Evolutionary conservation across 2,113 vertebrate genomes (phyloP).

Genomic region (Perca flavescens): DNA sequence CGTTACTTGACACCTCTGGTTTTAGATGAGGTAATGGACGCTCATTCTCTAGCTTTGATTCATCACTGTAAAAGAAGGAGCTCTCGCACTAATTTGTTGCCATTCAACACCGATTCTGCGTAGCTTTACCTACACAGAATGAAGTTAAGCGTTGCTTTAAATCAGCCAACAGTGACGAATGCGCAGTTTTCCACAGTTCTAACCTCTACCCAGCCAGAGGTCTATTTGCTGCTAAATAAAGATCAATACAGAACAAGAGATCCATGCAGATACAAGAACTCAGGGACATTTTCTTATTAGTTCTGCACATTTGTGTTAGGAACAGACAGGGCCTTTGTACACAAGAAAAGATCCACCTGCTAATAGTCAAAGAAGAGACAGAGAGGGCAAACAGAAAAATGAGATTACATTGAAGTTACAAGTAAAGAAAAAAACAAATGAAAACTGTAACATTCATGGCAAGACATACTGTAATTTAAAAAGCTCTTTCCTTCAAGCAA

Average conservation of each 20-base stretch:
- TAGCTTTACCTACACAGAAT: constrained; percentile 40
- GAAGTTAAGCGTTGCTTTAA: constrained; percentile 54
- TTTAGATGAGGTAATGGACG: constrained; percentile 30
- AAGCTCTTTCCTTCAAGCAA: not conserved
- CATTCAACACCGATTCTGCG: constrained; percentile 15
- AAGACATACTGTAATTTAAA: not conserved
- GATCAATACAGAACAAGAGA: constrained; percentile 78
- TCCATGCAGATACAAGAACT: constrained; percentile 64
- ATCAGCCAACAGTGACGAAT: constrained; percentile 63
- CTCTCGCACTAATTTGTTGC: constrained; percentile 30
- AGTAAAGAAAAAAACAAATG: constrained; percentile 20
- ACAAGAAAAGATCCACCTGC: constrained; percentile 3
- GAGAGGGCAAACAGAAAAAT: constrained; percentile 7
- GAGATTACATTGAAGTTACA: constrained; percentile 31
- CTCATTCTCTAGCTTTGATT: constrained; percentile 47
- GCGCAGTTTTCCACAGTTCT: constrained; percentile 52
- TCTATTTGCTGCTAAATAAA: constrained; percentile 73
- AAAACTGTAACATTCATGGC: not conserved
- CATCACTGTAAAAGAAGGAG: constrained; percentile 27
- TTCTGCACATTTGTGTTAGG: constrained; percentile 51
- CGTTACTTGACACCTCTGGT: not conserved
- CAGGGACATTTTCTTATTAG: constrained; percentile 55
- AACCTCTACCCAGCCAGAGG: constrained; percentile 34
- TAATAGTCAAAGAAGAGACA: constrained; percentile 2
- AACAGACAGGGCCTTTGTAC: constrained; percentile 39